Conservation (phyloP, 2,113 vertebrate genomes). For the Rostratula benghalensis region DNA sequence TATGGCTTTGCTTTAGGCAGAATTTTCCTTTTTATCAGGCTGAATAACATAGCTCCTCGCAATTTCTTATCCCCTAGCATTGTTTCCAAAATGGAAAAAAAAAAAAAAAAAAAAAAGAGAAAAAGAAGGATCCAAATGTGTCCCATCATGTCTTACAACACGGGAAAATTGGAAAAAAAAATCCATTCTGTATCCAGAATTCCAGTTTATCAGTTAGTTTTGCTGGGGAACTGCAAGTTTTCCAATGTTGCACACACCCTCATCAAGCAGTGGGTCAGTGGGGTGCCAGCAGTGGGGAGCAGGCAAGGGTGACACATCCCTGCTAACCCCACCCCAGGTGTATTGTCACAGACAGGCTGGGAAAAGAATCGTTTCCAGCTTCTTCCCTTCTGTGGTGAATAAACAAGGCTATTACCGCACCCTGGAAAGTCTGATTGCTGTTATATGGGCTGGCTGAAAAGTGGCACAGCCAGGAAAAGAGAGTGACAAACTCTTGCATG, state of each 20-base stretch:
- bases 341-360: not conserved
- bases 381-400: not conserved
- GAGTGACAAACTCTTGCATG: rapidly evolving
- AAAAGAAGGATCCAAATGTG: not conserved
- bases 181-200: not conserved
- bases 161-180: not conserved
- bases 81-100: not conserved
- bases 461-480: not conserved
- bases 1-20: not conserved
- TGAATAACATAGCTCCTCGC: not conserved
- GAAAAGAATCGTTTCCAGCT: not conserved
- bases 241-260: rapidly evolving
- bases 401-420: not conserved
- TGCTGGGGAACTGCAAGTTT: not conserved
- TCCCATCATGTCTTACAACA: not conserved
- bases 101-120: not conserved
- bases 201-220: not conserved
- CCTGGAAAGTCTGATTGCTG: not conserved
- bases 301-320: not conserved
- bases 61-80: not conserved
- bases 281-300: not conserved
- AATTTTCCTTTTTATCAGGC: not conserved
- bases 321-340: not conserved
- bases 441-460: not conserved
- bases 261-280: not conserved